Conservation (phyloP, 2,797 vertebrate genomes). For the Huso huso region DNA sequence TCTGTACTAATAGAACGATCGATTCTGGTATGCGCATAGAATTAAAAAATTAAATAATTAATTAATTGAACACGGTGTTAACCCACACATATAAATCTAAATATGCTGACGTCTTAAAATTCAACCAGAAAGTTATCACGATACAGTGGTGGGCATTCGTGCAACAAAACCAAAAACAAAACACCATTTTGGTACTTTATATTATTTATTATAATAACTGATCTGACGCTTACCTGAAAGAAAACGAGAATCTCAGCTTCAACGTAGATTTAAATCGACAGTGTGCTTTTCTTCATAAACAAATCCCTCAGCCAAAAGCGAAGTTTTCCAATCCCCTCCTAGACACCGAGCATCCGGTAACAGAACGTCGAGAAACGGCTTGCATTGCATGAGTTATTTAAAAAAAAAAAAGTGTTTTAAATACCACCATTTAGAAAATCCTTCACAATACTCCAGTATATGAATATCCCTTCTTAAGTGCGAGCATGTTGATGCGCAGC, state of each 20-base stretch:
- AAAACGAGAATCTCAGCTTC: neutral
- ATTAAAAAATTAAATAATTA: no score
- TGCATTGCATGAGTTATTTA: neutral
- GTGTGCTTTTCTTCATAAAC: neutral
- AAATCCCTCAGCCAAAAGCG: neutral
- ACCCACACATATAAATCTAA: neutral
- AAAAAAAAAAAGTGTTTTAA: neutral
- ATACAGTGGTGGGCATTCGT: no score
- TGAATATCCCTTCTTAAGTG: constrained; percentile 18
- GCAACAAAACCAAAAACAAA: no score
- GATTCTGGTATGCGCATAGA: no score
- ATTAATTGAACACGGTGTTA: no score
- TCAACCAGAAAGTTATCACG: neutral
- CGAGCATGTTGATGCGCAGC: neutral
- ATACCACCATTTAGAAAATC: neutral
- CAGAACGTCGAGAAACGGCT: neutral
- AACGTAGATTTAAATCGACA: neutral
- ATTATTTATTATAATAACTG: neutral
- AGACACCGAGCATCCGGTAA: no score
- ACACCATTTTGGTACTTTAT: neutral
- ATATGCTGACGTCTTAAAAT: neutral
- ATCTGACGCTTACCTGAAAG: neutral
- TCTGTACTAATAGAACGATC: no score
- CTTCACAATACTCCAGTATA: neutral
- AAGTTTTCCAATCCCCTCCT: neutral